These are phyloP conservation scores for Mola mola DNA, from an alignment of 2,113 vertebrate genomes.

Conservation along the genomic window DNA sequence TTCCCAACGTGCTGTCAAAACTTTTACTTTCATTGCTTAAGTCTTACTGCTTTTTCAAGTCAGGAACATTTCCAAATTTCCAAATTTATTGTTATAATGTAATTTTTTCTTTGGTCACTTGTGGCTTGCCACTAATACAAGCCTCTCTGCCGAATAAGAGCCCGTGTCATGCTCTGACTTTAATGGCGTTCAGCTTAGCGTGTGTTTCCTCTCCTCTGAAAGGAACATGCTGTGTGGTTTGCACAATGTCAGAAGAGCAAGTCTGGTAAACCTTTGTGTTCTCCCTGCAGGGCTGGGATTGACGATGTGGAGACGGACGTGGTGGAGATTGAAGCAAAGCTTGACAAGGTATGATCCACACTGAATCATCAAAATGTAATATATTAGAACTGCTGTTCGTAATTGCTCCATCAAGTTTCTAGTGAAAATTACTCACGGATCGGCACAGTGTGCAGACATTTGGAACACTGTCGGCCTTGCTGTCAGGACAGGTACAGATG, in stretches of 20 bases:
- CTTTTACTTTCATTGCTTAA: too few relatives aligned
- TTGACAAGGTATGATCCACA: slow-evolving; percentile 89
- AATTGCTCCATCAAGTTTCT: background rate
- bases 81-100: too few relatives aligned
- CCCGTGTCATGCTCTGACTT: too few relatives aligned
- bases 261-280: slow-evolving; percentile 57
- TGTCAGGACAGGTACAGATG: too few relatives aligned
- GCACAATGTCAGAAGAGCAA: background rate
- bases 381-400: background rate
- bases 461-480: too few relatives aligned
- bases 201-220: slow-evolving; percentile 19
- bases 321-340: slow-evolving; percentile 94
- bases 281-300: slow-evolving; percentile 88
- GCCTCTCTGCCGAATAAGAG: too few relatives aligned
- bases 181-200: slow-evolving; percentile 22
- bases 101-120: too few relatives aligned
- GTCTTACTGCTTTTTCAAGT: background rate
- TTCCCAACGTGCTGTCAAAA: too few relatives aligned
- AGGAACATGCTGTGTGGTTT: slow-evolving; percentile 3
- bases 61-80: slow-evolving; percentile 2
- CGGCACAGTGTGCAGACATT: background rate
- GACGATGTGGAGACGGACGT: slow-evolving; percentile 98
- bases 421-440: background rate
- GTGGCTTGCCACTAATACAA: slow-evolving; percentile 24
- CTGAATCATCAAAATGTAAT: background rate